These are phyloP conservation scores for Heteropelma amictum DNA, from an alignment of 2,888 invertebrate genomes.

Conservation along the genomic window DNA sequence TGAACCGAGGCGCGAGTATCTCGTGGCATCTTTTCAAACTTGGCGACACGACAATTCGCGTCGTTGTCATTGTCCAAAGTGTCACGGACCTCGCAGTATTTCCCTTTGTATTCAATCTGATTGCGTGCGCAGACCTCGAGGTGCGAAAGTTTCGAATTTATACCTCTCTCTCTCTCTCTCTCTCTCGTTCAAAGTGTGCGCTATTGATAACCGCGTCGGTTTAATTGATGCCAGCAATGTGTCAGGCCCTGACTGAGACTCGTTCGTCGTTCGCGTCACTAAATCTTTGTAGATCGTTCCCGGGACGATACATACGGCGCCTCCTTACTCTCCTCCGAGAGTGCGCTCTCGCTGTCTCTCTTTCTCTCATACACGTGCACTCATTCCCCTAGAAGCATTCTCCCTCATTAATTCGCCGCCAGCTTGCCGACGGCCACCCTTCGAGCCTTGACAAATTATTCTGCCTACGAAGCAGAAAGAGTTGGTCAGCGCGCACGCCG, in stretches of 20 bases:
- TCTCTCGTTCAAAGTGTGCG: slow-evolving; percentile 15
- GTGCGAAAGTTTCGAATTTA: slow-evolving; percentile 28
- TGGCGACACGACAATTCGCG: not conserved
- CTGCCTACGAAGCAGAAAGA: slow-evolving; percentile 60
- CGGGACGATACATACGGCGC: slow-evolving; percentile 13
- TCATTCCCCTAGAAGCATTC: slow-evolving; percentile 42
- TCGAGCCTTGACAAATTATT: slow-evolving; percentile 61
- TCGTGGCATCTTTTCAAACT: slow-evolving; percentile 38
- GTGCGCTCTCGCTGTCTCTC: not conserved
- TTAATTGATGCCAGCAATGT: slow-evolving; percentile 55
- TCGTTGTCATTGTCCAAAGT: not conserved
- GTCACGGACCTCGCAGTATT: not conserved
- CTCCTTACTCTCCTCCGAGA: not conserved
- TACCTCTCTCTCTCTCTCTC: no score
- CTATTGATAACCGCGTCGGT: slow-evolving; percentile 56
- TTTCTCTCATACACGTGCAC: slow-evolving; percentile 11
- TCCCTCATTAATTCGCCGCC: slow-evolving; percentile 56
- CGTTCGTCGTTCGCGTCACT: slow-evolving; percentile 46
- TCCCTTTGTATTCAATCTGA: slow-evolving; percentile 13
- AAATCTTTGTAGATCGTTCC: slow-evolving; percentile 50
- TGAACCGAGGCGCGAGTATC: slow-evolving; percentile 6
- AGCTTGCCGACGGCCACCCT: slow-evolving; percentile 59
- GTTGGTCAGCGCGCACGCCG: slow-evolving; percentile 47
- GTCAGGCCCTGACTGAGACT: slow-evolving; percentile 46
- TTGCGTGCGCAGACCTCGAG: slow-evolving; percentile 13